phyloP scores from a whole-genome alignment of 2,888 invertebrate genomes.

The Amblyjoppa proteus region DNA sequence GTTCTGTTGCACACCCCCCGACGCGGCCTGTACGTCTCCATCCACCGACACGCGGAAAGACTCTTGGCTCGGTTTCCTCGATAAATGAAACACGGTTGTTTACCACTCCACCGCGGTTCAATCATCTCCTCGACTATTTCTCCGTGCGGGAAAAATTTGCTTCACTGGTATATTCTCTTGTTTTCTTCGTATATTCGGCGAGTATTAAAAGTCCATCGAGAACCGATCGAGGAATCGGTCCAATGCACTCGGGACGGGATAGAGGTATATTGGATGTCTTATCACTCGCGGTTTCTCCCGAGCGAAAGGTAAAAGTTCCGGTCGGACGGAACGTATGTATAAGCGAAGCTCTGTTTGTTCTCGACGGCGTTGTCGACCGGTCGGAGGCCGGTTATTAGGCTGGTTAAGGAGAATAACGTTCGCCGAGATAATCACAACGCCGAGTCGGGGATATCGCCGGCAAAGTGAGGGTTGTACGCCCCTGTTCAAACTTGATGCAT shows the following conservation, averaged over 20 bases:
- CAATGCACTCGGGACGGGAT: constrained; percentile 3
- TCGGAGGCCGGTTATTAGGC: constrained; percentile 34
- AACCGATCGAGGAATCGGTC: constrained; percentile 10
- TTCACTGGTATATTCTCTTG: neutral
- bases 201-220: neutral
- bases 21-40: constrained; percentile 24
- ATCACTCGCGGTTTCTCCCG: constrained; percentile 27
- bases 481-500: constrained; percentile 76
- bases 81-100: constrained; percentile 17
- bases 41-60: neutral
- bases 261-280: constrained; percentile 9
- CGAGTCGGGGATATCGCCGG: constrained; percentile 74
- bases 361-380: constrained; percentile 1
- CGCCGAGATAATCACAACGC: constrained; percentile 82
- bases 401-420: constrained; percentile 76
- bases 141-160: neutral
- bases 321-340: constrained; percentile 32
- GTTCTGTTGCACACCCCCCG: neutral
- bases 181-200: neutral
- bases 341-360: constrained; percentile 41
- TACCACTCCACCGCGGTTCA: neutral
- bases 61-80: constrained; percentile 16
- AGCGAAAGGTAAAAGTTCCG: constrained; percentile 20
- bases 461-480: constrained; percentile 62
- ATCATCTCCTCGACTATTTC: neutral